Conservation (phyloP, 2,888 invertebrate genomes). For the Hofmannophila pseudospretella region DNA sequence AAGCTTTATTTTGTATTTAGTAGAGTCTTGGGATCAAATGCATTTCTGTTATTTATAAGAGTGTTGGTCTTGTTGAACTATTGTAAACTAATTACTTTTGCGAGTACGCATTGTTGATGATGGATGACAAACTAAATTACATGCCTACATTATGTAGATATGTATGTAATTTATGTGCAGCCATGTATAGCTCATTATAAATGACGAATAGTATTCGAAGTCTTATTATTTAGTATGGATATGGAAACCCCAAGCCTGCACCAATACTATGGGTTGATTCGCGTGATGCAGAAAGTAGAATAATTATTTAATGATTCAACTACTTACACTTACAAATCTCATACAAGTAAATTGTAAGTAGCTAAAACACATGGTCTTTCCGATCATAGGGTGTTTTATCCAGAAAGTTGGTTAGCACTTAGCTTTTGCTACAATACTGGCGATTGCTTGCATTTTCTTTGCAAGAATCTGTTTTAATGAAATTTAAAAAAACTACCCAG, state of each 20-base stretch:
- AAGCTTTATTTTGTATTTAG: too few relatives aligned
- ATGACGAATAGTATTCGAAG: too few relatives aligned
- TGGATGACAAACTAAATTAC: too few relatives aligned
- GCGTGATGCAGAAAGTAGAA: conserved; percentile 70
- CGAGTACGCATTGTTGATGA: too few relatives aligned
- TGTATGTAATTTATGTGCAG: too few relatives aligned
- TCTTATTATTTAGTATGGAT: background rate
- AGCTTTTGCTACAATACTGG: background rate
- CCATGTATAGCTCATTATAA: too few relatives aligned
- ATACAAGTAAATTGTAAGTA: conserved; percentile 1
- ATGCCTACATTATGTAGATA: too few relatives aligned
- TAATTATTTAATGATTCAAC: conserved; percentile 72
- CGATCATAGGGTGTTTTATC: background rate
- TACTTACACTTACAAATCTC: conserved; percentile 34
- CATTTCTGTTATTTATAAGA: too few relatives aligned
- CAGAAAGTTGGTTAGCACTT: background rate
- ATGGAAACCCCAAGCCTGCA: conserved; percentile 62
- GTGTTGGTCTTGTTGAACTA: too few relatives aligned
- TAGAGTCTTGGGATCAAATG: too few relatives aligned
- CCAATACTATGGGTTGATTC: conserved; percentile 39
- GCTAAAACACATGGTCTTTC: background rate
- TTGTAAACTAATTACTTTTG: too few relatives aligned
- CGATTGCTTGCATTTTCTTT: background rate
- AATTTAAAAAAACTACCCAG: background rate
- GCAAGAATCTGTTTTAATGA: background rate